These are phyloP conservation scores for Branchellion lobata DNA, from an alignment of 2,888 invertebrate genomes.

Conservation along the genomic window DNA sequence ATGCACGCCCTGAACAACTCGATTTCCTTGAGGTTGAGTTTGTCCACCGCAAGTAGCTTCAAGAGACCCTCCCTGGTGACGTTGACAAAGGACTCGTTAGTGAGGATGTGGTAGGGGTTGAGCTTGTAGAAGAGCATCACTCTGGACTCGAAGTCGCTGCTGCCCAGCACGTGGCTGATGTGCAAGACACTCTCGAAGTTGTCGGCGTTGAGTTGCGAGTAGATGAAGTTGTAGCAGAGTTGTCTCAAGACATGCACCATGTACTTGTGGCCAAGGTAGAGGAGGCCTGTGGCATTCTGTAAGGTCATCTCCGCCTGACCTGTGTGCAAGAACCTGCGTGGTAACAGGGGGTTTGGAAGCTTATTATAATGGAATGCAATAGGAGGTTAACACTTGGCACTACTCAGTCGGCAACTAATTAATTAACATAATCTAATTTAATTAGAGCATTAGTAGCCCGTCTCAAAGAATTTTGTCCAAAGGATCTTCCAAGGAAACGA, in stretches of 20 bases:
- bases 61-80: neutral
- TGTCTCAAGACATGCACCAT: conserved; percentile 15
- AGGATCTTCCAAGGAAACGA: too few species aligned
- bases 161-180: neutral
- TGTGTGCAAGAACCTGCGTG: conserved; percentile 11
- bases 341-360: too few species aligned
- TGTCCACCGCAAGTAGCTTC: conserved; percentile 1
- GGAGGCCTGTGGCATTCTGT: neutral
- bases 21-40: conserved; percentile 11
- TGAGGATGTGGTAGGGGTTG: neutral
- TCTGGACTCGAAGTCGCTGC: neutral
- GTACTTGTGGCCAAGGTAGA: conserved; percentile 31
- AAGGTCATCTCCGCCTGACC: neutral
- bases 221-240: neutral
- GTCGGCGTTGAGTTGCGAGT: conserved; percentile 11
- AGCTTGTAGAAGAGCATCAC: conserved; percentile 12
- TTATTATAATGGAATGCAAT: too few species aligned
- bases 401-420: too few species aligned
- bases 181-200: conserved; percentile 31
- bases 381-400: too few species aligned
- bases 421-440: too few species aligned
- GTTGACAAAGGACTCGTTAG: neutral
- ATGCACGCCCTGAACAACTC: conserved; percentile 11
- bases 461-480: too few species aligned
- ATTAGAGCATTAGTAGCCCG: too few species aligned